A percentile compares a stretch with the other conserved stretches of the same genome.
These are phyloP conservation scores for Crepidodera aurea DNA, from an alignment of 2,888 invertebrate genomes.

Conservation along the genomic window DNA sequence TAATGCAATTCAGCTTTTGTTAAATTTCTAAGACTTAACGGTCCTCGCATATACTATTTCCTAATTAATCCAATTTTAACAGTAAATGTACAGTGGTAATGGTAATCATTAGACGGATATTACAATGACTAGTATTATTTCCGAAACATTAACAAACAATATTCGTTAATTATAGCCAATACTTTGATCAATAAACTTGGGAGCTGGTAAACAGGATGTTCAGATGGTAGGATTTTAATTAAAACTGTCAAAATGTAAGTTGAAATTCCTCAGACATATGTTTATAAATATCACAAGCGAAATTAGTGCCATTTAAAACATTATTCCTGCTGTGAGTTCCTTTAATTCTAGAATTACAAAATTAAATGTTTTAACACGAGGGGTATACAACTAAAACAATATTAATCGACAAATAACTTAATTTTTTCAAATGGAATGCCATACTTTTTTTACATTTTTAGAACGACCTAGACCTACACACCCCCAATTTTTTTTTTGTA, in stretches of 20 bases:
- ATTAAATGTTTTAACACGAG: no score
- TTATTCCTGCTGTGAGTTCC: no score
- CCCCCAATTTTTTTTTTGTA: no score
- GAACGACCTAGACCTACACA: no score
- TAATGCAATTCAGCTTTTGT: neutral
- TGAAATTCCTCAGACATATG: no score
- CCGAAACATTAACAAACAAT: conserved; percentile 5
- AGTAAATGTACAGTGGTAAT: conserved; percentile 4
- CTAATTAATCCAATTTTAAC: conserved; percentile 6
- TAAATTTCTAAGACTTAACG: neutral
- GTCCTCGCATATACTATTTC: neutral
- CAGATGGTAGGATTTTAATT: neutral
- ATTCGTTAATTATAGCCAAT: neutral
- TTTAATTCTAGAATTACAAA: no score
- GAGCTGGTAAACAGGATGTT: neutral
- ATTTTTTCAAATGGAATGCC: no score
- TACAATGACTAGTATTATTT: conserved; percentile 4
- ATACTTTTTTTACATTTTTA: no score
- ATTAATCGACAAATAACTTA: no score
- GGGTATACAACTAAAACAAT: no score
- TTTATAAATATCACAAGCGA: no score
- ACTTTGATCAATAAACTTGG: neutral
- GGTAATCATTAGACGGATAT: neutral
- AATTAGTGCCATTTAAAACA: no score
- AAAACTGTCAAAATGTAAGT: neutral